A percentile compares a stretch with the other conserved stretches of the same genome.
These are phyloP conservation scores for Pelodytes ibericus DNA, from an alignment of 2,797 vertebrate genomes.

Conservation along the genomic window DNA sequence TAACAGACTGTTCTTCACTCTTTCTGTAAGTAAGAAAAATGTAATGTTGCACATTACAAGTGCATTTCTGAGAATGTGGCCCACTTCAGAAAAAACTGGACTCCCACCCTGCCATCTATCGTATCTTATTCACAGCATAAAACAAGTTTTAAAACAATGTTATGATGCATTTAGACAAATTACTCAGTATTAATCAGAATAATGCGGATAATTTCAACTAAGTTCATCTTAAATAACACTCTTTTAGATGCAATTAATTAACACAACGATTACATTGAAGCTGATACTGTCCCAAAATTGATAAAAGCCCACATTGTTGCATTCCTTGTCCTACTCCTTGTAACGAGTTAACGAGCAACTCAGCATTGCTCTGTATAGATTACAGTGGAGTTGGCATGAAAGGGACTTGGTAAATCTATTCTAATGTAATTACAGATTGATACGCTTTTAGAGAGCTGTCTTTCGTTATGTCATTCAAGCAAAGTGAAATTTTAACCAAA, in stretches of 20 bases:
- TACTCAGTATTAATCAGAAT: no score
- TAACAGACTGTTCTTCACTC: no score
- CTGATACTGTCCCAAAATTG: slow-evolving; percentile 56
- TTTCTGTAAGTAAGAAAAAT: no score
- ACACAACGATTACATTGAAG: slow-evolving; percentile 41
- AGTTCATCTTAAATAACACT: background rate
- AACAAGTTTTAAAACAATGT: no score
- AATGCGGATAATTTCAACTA: no score
- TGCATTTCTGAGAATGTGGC: no score
- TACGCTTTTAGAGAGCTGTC: slow-evolving; percentile 51
- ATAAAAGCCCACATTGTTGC: background rate
- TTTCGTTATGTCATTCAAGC: slow-evolving; percentile 44
- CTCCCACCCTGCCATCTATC: no score
- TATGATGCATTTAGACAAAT: no score
- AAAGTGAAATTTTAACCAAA: slow-evolving; percentile 14
- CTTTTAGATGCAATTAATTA: slow-evolving; percentile 35
- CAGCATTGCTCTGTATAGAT: slow-evolving; percentile 56
- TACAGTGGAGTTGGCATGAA: slow-evolving; percentile 54
- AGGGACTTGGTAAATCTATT: slow-evolving; percentile 57
- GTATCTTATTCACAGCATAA: no score
- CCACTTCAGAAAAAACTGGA: no score
- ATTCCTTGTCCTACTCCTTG: slow-evolving; percentile 11
- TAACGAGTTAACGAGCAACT: slow-evolving; percentile 53
- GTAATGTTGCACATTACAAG: no score
- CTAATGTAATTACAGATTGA: slow-evolving; percentile 64